These are phyloP conservation scores for Stenodema calcarata DNA, from an alignment of 2,888 invertebrate species.

Conservation along the genomic window DNA sequence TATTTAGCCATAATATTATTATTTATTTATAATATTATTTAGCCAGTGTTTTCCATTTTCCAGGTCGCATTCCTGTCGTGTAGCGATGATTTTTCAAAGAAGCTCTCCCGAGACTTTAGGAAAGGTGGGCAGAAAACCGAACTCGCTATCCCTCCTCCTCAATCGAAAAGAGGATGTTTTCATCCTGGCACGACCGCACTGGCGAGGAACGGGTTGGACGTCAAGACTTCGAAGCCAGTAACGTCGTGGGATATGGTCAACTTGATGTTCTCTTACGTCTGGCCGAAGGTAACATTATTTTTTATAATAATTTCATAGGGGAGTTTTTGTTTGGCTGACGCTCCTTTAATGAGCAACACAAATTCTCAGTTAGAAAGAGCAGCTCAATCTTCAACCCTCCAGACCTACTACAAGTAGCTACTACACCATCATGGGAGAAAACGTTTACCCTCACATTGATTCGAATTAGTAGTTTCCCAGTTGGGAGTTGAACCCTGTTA, in stretches of 20 bases:
- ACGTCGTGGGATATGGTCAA: constrained; percentile 79
- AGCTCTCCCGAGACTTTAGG: neutral
- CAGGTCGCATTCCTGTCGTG: constrained; percentile 6
- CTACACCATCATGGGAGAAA: too few species aligned
- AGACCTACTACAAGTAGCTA: too few species aligned
- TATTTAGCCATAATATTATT: too few species aligned
- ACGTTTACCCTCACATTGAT: too few species aligned
- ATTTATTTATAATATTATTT: neutral
- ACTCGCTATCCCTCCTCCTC: constrained; percentile 56
- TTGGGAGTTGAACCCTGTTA: too few species aligned
- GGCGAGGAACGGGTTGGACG: constrained; percentile 70
- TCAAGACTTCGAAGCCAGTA: constrained; percentile 67
- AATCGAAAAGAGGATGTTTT: constrained; percentile 80
- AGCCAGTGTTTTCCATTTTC: neutral
- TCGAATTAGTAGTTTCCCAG: too few species aligned
- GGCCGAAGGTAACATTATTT: constrained; percentile 81
- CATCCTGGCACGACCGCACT: constrained; percentile 84
- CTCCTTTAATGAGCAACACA: too few species aligned
- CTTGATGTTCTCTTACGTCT: constrained; percentile 90
- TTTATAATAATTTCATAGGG: too few species aligned
- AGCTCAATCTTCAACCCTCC: too few species aligned
- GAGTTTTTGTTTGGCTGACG: too few species aligned
- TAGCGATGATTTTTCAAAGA: constrained; percentile 14
- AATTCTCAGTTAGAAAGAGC: too few species aligned
- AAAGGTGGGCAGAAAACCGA: constrained; percentile 14